phyloP scores from a whole-genome alignment of 2,888 invertebrate species.

The Pollenia labialis region DNA sequence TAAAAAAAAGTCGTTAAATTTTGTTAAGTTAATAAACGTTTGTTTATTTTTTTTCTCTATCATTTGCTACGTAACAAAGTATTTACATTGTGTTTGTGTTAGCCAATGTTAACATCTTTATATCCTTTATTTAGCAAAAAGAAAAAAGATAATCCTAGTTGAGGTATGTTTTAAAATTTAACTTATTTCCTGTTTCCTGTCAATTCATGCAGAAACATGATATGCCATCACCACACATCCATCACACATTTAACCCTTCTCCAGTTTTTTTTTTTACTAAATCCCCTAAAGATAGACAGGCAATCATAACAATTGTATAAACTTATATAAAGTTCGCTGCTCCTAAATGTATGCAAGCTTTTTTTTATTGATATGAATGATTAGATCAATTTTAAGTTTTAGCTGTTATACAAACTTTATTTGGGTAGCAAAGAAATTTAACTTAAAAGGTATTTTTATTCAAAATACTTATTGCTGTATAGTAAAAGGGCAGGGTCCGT shows the following conservation, averaged over 20 bases:
- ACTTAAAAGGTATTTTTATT: neutral
- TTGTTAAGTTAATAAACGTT: neutral
- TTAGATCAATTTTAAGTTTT: neutral
- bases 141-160: neutral
- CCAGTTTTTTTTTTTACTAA: neutral
- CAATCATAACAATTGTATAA: constrained; percentile 21
- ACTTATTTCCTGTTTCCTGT: constrained; percentile 66
- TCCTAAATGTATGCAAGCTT: constrained; percentile 2
- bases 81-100: neutral
- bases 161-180: constrained; percentile 50
- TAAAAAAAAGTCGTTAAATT: constrained; percentile 18
- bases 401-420: neutral
- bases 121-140: neutral
- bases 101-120: constrained; percentile 7
- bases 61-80: neutral
- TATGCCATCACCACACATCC: neutral
- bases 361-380: constrained; percentile 5
- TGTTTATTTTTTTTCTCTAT: neutral
- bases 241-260: neutral
- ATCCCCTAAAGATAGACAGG: constrained; percentile 42
- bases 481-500: too few relatives aligned
- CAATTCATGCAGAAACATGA: constrained; percentile 57
- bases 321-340: neutral
- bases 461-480: neutral
- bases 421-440: neutral